A percentile compares a stretch with the other conserved stretches of the same genome.
These are phyloP conservation scores for Gracilinanus agilis DNA, from an alignment of 2,113 vertebrate species.

Conservation along the genomic window DNA sequence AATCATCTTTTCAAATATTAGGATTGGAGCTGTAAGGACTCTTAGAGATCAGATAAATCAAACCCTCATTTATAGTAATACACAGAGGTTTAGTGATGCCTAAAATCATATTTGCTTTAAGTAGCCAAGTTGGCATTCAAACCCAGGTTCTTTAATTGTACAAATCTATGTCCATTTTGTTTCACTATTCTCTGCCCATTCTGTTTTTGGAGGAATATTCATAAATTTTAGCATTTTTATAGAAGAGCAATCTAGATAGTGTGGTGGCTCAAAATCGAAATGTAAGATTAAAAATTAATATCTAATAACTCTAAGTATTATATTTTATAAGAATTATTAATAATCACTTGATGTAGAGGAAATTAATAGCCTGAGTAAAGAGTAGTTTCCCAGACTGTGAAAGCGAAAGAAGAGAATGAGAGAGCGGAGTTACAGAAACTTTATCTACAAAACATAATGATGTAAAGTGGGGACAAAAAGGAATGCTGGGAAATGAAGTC, in stretches of 20 bases:
- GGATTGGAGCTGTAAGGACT: not conserved
- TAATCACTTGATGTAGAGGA: too few relatives aligned
- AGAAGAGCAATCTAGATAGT: not conserved
- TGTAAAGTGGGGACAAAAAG: too few relatives aligned
- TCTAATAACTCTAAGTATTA: too few relatives aligned
- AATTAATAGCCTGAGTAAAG: too few relatives aligned
- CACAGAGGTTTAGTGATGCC: not conserved
- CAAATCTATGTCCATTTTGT: not conserved
- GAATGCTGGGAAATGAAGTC: too few relatives aligned
- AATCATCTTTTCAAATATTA: not conserved
- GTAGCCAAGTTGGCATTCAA: not conserved
- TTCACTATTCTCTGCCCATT: not conserved
- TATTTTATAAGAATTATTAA: too few relatives aligned
- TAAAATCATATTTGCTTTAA: not conserved
- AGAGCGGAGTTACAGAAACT: too few relatives aligned
- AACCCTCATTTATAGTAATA: not conserved
- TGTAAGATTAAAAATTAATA: too few relatives aligned
- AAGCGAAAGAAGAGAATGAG: too few relatives aligned
- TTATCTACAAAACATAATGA: too few relatives aligned
- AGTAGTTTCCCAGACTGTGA: too few relatives aligned
- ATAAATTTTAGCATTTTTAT: not conserved
- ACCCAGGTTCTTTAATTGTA: not conserved
- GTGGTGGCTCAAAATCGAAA: not conserved
- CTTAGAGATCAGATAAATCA: not conserved
- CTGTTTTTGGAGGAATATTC: not conserved